Evolutionary conservation across 2,113 vertebrate genomes (phyloP).

Genomic region (Ascaphus truei): DNA sequence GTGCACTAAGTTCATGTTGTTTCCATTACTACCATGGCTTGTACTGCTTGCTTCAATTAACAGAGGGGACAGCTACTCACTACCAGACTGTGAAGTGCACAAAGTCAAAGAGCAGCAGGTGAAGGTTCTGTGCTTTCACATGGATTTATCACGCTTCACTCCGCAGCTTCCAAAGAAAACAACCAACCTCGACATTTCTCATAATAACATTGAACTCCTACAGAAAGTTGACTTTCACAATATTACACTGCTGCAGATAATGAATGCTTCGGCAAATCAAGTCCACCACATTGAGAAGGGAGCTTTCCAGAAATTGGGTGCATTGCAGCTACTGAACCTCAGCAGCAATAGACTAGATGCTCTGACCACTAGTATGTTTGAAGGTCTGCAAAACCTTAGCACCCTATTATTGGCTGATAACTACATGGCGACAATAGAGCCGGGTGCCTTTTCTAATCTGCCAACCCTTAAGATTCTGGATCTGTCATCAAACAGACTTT

Average conservation of each 20-base stretch:
- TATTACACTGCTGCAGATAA: background rate
- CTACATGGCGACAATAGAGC: slow-evolving; percentile 14
- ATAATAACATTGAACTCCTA: slow-evolving; percentile 48
- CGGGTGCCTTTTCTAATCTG: slow-evolving; percentile 41
- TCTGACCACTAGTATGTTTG: slow-evolving; percentile 40
- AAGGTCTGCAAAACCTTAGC: slow-evolving; percentile 47
- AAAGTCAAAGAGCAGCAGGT: background rate
- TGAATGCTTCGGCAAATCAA: slow-evolving; percentile 43
- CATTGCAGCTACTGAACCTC: slow-evolving; percentile 45
- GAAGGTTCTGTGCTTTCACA: slow-evolving; percentile 38
- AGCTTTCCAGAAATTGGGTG: slow-evolving; percentile 42
- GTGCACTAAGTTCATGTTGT: too few relatives aligned
- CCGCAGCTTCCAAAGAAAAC: slow-evolving; percentile 43
- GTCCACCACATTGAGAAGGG: slow-evolving; percentile 34
- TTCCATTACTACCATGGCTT: too few relatives aligned
- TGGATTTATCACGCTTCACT: slow-evolving; percentile 38
- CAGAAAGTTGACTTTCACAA: slow-evolving; percentile 38
- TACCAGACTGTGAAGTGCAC: slow-evolving; percentile 32
- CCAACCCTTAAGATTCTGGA: slow-evolving; percentile 43
- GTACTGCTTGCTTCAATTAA: background rate
- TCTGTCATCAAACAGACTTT: slow-evolving; percentile 45
- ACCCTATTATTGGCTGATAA: slow-evolving; percentile 43
- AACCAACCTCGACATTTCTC: slow-evolving; percentile 41
- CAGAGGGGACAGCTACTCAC: slow-evolving; percentile 5
- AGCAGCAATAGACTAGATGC: slow-evolving; percentile 40